A percentile compares a stretch with the other conserved stretches of the same genome.
Evolutionary conservation across 2,113 vertebrate species (phyloP).

Genomic region (Thunnus thynnus): DNA sequence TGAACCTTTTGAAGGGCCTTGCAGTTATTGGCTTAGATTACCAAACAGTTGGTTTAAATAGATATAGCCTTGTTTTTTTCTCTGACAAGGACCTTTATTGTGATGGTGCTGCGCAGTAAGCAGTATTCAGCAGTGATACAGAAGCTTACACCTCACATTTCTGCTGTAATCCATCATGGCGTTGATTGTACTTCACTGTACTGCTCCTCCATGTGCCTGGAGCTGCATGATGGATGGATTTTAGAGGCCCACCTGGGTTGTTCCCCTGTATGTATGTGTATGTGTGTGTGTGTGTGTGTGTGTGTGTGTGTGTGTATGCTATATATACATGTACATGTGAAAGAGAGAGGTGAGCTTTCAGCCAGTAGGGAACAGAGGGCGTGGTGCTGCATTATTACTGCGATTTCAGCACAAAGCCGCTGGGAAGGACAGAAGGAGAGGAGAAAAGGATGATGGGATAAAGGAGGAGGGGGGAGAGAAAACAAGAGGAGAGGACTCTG

Average conservation of each 20-base stretch:
- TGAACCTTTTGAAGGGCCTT: conserved; percentile 31
- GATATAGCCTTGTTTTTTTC: conserved; percentile 30
- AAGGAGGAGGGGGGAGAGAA: neutral
- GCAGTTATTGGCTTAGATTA: conserved; percentile 53
- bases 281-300: neutral
- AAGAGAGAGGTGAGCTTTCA: conserved; percentile 44
- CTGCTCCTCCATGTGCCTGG: conserved; percentile 21
- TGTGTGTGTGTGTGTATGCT: conserved; percentile 13
- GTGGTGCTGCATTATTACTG: conserved; percentile 63
- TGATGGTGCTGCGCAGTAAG: conserved; percentile 35
- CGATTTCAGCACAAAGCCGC: conserved; percentile 59
- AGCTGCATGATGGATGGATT: conserved; percentile 70
- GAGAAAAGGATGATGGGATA: conserved; percentile 55
- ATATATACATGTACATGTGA: conserved; percentile 40
- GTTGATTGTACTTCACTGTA: neutral
- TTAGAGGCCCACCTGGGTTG: conserved; percentile 20
- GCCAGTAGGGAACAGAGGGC: conserved; percentile 35
- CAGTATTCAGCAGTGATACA: conserved; percentile 45
- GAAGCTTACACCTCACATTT: conserved; percentile 57
- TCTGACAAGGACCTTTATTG: conserved; percentile 36
- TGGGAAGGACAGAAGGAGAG: conserved; percentile 60
- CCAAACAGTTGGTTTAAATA: conserved; percentile 57
- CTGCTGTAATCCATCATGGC: conserved; percentile 61
- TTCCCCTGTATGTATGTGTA: conserved; percentile 13
- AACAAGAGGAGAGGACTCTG: conserved; percentile 8